Percentiles rank a stretch among this genome's conserved stretches.
Evolutionary conservation across 1,140 invertebrate species (phyloP).

Genomic region (Oedothorax gibbosus): DNA sequence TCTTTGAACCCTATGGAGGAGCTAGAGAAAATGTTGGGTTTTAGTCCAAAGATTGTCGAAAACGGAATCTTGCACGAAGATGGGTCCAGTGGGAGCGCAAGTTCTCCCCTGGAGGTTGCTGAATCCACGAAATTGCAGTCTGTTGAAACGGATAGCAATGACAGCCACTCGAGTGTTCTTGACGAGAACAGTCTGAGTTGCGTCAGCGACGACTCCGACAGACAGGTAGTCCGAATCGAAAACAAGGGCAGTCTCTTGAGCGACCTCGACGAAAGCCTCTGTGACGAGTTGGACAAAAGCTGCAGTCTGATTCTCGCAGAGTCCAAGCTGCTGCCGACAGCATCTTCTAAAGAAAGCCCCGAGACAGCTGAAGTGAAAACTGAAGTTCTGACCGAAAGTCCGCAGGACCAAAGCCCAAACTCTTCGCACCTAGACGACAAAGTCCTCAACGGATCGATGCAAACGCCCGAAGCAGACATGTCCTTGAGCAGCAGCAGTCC

Average conservation of each 20-base stretch:
- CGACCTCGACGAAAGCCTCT: slow-evolving; percentile 45
- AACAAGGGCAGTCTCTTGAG: slow-evolving; percentile 44
- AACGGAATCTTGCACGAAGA: not conserved
- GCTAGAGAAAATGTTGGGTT: not conserved
- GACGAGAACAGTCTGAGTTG: slow-evolving; percentile 45
- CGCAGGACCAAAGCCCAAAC: too few relatives aligned
- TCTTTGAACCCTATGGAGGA: not conserved
- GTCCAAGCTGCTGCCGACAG: too few relatives aligned
- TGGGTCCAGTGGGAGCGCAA: not conserved
- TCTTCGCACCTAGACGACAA: too few relatives aligned
- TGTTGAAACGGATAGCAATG: slow-evolving; percentile 20
- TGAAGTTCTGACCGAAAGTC: too few relatives aligned
- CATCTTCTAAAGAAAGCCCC: too few relatives aligned
- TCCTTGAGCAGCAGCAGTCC: too few relatives aligned
- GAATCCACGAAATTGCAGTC: slow-evolving; percentile 5
- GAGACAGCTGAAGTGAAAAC: too few relatives aligned
- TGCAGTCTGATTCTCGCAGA: too few relatives aligned
- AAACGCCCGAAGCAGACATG: too few relatives aligned
- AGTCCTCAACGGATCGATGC: too few relatives aligned
- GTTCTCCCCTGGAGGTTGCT: not conserved
- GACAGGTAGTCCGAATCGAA: not conserved
- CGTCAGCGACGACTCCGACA: slow-evolving; percentile 44
- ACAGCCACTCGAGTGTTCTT: slow-evolving; percentile 41
- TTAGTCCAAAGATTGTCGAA: slow-evolving; percentile 5
- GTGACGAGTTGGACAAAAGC: slow-evolving; percentile 42